Conservation (phyloP, 2,797 vertebrate genomes). For the Erethizon dorsatum region DNA sequence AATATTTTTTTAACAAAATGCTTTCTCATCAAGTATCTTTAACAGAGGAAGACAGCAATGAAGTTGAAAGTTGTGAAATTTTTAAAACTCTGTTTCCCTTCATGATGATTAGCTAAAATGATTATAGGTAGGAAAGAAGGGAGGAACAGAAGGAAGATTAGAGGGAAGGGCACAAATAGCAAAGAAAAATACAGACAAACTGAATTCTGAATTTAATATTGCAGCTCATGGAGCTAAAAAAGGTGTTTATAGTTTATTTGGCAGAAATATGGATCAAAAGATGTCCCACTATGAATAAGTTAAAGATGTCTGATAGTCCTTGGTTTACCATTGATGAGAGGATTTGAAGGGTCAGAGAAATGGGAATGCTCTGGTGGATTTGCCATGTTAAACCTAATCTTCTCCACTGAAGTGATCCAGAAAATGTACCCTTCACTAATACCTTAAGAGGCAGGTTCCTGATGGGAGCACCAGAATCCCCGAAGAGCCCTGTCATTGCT, state of each 20-base stretch:
- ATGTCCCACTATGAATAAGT: not conserved
- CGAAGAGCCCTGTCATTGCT: not conserved
- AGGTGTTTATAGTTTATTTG: not conserved
- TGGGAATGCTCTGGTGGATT: not conserved
- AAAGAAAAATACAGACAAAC: not conserved
- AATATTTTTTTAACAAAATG: constrained; percentile 1
- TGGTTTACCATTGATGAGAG: not conserved
- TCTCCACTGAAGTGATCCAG: not conserved
- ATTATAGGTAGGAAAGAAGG: not conserved
- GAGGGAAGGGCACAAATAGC: not conserved
- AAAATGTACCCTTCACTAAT: not conserved
- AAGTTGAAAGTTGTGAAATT: not conserved
- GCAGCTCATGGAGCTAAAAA: not conserved
- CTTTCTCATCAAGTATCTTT: not conserved
- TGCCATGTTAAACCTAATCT: not conserved
- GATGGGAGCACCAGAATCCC: not conserved
- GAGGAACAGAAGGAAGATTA: not conserved
- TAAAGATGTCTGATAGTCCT: not conserved
- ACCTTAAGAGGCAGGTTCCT: not conserved
- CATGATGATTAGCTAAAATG: not conserved
- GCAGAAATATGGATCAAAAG: not conserved
- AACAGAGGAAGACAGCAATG: not conserved
- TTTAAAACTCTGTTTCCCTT: not conserved
- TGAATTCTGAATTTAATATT: not conserved
- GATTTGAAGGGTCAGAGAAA: not conserved